Conservation (phyloP, 1,140 invertebrate genomes). For the Zaprionus taronus region DNA sequence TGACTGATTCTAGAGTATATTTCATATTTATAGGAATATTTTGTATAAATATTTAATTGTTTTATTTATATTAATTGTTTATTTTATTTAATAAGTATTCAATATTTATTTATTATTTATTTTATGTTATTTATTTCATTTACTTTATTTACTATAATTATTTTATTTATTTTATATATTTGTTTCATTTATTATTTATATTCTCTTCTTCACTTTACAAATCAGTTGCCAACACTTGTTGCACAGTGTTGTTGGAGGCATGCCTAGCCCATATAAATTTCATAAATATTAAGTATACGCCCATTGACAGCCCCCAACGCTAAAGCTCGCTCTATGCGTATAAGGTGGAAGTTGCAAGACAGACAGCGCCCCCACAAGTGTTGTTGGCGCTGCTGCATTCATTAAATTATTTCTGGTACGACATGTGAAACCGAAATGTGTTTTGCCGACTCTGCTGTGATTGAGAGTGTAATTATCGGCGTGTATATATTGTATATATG, state of each 20-base stretch:
- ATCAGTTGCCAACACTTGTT: conserved; percentile 1
- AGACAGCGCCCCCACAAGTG: conserved; percentile 25
- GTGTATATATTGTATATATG: conserved; percentile 3
- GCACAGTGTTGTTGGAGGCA: conserved; percentile 34
- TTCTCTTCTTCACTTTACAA: background rate
- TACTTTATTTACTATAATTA: background rate
- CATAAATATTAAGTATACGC: conserved; percentile 77
- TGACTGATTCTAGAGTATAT: background rate
- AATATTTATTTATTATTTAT: background rate
- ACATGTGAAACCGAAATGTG: conserved; percentile 48
- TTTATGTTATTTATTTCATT: too few relatives aligned
- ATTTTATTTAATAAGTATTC: too few relatives aligned
- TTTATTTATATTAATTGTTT: background rate
- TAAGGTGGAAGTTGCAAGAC: conserved; percentile 4
- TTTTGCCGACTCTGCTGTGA: conserved; percentile 17
- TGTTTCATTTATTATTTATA: background rate
- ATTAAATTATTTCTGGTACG: conserved; percentile 52
- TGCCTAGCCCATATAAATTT: conserved; percentile 59
- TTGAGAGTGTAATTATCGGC: conserved; percentile 41
- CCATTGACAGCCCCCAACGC: conserved; percentile 27
- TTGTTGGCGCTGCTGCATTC: conserved; percentile 43
- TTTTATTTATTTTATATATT: background rate
- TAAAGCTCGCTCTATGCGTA: background rate
- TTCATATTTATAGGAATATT: too few relatives aligned
- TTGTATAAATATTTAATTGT: background rate